Percentiles rank a stretch among this genome's conserved stretches.
Evolutionary conservation across 2,113 vertebrate genomes (phyloP).

Genomic region (Lampris incognitus): DNA sequence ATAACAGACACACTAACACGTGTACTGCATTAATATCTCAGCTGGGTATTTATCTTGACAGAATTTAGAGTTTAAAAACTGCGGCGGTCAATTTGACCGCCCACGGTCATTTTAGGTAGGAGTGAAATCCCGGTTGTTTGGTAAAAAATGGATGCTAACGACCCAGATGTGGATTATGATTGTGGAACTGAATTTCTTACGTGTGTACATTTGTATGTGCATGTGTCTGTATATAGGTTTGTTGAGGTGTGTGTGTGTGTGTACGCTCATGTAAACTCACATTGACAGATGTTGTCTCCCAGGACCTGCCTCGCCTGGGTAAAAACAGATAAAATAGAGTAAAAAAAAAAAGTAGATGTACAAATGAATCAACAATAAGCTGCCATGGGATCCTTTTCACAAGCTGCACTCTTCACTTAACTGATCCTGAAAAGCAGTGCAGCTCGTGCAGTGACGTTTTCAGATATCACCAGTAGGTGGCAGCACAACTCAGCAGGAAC

Average conservation of each 20-base stretch:
- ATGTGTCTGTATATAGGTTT: background rate
- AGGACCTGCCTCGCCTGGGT: slow-evolving; percentile 90
- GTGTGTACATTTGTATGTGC: background rate
- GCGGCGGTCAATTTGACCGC: no score
- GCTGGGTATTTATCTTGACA: no score
- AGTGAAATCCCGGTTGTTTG: no score
- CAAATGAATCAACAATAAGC: background rate
- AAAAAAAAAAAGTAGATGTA: slow-evolving; percentile 11
- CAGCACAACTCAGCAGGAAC: slow-evolving; percentile 29
- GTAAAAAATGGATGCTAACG: no score
- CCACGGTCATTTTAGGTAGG: no score
- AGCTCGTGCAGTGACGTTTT: background rate
- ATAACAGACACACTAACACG: no score
- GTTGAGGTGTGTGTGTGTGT: background rate
- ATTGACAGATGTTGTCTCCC: slow-evolving; percentile 86
- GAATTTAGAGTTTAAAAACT: no score
- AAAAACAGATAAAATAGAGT: no score
- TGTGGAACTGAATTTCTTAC: background rate
- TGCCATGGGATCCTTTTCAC: no score
- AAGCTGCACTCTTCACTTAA: no score
- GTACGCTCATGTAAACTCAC: slow-evolving; percentile 77
- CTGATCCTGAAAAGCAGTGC: background rate
- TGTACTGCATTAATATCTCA: no score
- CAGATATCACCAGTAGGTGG: slow-evolving; percentile 51
- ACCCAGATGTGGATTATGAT: no score